phyloP scores from a whole-genome alignment of 2,797 vertebrate genomes.

The Pelochelys cantorii region DNA sequence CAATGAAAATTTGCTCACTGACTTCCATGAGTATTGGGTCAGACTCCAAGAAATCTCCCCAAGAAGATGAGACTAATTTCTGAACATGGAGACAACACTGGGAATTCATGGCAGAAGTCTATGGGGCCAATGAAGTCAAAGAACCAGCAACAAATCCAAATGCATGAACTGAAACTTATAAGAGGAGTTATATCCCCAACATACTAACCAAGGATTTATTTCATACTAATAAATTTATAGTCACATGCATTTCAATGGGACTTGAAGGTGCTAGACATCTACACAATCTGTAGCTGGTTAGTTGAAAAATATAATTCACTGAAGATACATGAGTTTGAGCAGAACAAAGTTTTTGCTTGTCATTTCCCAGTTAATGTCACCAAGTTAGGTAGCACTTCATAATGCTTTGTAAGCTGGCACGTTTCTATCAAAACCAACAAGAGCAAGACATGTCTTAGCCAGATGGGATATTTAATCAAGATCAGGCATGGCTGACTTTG shows the following conservation, averaged over 20 bases:
- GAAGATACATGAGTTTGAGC: neutral
- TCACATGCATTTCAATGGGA: neutral
- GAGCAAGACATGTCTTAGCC: neutral
- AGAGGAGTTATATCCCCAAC: neutral
- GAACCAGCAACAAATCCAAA: neutral
- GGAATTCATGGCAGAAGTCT: neutral
- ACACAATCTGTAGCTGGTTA: neutral
- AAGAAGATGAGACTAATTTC: neutral
- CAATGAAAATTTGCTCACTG: accelerated
- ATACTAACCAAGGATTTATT: neutral
- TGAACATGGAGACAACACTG: neutral
- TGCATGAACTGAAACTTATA: neutral
- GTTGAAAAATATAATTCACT: neutral
- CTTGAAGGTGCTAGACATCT: neutral
- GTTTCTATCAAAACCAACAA: neutral
- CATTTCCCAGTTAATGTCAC: neutral
- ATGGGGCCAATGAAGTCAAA: neutral
- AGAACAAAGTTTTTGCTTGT: constrained; percentile 24
- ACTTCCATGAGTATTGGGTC: accelerated
- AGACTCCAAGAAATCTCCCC: neutral
- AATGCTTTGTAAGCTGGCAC: neutral
- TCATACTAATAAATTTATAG: neutral
- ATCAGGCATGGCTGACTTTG: accelerated
- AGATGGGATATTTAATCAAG: neutral
- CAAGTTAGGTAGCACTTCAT: constrained; percentile 4